These are phyloP conservation scores for Stegodyphus dumicola DNA, from an alignment of 1,140 invertebrate genomes.

Conservation along the genomic window DNA sequence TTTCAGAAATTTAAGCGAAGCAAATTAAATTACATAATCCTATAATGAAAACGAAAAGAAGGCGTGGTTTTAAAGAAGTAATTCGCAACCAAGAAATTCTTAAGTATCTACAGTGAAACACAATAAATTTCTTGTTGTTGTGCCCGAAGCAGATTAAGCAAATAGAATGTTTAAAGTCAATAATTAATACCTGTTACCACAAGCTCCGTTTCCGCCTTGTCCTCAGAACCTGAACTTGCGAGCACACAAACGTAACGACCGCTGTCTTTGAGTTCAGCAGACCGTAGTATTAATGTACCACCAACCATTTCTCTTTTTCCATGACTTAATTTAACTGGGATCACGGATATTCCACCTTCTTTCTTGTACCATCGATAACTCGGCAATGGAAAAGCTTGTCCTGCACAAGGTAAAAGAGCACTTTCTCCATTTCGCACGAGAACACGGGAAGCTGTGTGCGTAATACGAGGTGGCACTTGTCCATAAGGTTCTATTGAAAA, in stretches of 20 bases:
- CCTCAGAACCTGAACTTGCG: conserved; percentile 92
- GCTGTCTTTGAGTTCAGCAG: conserved; percentile 79
- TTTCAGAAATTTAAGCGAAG: too few species aligned
- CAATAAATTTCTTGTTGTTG: too few species aligned
- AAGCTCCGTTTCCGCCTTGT: conserved; percentile 90
- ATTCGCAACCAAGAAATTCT: too few species aligned
- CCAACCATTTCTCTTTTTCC: conserved; percentile 26
- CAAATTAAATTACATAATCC: too few species aligned
- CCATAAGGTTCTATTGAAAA: conserved; percentile 61
- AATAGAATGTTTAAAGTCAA: too few species aligned
- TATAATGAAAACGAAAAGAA: too few species aligned
- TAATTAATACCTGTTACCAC: conserved; percentile 80
- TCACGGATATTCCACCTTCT: not conserved
- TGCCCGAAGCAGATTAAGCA: too few species aligned
- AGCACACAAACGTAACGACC: conserved; percentile 95
- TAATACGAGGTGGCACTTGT: conserved; percentile 63
- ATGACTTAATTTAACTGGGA: conserved; percentile 25
- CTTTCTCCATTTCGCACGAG: conserved; percentile 65
- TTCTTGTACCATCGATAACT: conserved; percentile 73
- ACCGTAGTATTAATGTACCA: conserved; percentile 66
- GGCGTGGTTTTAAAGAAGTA: too few species aligned
- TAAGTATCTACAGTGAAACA: too few species aligned
- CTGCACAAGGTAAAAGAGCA: conserved; percentile 80
- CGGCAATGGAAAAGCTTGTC: conserved; percentile 79
- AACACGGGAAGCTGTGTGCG: conserved; percentile 64